Base-by-base conservation (phyloP, 2,888 invertebrate species). In the Malacosoma neustria region DNA sequence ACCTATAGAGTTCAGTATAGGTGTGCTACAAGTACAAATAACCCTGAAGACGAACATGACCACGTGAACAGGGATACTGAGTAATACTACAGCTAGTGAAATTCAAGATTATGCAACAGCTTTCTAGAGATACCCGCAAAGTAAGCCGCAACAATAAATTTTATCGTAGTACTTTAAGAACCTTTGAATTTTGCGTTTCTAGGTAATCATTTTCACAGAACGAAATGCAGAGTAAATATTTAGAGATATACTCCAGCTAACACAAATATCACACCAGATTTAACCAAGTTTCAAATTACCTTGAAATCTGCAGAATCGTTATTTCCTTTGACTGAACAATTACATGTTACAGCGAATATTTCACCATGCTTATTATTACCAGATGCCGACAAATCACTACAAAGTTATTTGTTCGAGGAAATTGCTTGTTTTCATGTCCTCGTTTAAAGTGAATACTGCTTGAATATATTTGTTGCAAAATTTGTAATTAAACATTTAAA, bases 171-270 rank as follows among this genome's bases (percentile, higher is more conserved):
- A 22, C 22, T 22, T 9, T 22, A 9, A 5, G 9, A 53, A 53
- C 51, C 49, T 42, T 46, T 50, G 49, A 59, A 61, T 60, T 55
- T 43, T 41, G 50, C 43, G 42, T 49, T 64, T 61, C 61, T 44
- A 50, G 52, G 57, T 58, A 62, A 61, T 55, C 42, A 49, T 53
- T 56, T 48, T 49, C 47, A 51, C 46, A 46, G 46, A 51, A 51
- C 48, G 42, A 50, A 50, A 48, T 34, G 39, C 35, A 39, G 54
- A 54, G 38, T 40, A 41, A 48, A 46, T 34, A 43, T 45, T 50
- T 43, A 39, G 37, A 36, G 11, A 40, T 40, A n/a, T 14, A 13
- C 32, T n/a, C 22, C 22, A 22, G 6, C 22, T 7, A 9, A 22
- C 9, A 9, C 22, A 22, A 22, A 22, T 3, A 7, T 22, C 22